Evolutionary conservation across 2,888 invertebrate species (phyloP).

Genomic region (Eulithis testata): DNA sequence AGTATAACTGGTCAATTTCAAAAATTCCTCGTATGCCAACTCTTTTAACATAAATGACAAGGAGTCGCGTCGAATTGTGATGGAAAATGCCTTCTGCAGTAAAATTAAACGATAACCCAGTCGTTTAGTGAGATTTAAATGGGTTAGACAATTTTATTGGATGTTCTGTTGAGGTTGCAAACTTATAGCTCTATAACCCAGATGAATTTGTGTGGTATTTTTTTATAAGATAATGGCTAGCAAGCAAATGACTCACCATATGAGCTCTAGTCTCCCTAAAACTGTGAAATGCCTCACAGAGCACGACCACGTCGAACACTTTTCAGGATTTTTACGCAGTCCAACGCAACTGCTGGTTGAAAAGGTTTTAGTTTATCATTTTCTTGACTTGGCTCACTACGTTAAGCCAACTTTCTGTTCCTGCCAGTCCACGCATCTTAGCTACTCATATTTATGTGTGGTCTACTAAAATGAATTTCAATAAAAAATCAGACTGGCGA

Average conservation of each 20-base stretch:
- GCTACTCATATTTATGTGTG: no score
- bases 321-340: no score
- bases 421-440: no score
- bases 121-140: constrained; percentile 82
- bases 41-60: constrained; percentile 74
- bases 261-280: no score
- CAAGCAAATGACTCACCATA: background rate
- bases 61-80: constrained; percentile 83
- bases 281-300: no score
- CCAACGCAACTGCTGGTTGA: no score
- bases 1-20: background rate
- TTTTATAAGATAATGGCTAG: background rate
- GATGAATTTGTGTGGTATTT: constrained; percentile 51
- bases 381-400: no score
- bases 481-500: no score
- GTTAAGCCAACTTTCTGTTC: no score
- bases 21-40: constrained; percentile 37
- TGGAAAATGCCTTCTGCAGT: constrained; percentile 84
- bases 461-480: no score
- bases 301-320: no score
- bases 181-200: constrained; percentile 66
- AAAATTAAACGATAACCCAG: constrained; percentile 83
- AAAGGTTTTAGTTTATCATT: no score
- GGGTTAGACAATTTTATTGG: constrained; percentile 77
- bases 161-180: constrained; percentile 57